Evolutionary conservation across 2,113 vertebrate species (phyloP), one percentile per base, ranked within the genome.

Genomic region (Corynorhinus townsendii): DNA sequence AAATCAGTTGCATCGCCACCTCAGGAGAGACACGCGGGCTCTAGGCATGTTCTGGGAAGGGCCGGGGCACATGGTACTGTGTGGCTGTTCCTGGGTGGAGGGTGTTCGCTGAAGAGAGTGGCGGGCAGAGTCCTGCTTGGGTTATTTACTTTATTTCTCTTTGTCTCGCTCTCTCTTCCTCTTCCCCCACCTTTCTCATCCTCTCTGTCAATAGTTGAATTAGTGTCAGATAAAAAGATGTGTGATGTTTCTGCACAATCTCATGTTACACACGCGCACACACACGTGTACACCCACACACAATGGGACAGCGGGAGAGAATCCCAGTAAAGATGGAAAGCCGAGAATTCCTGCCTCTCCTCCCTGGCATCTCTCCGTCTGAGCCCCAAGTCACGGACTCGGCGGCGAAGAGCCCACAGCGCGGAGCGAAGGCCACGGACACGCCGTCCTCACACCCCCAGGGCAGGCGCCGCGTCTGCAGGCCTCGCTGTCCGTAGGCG

Each of bases 401-500:
- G 9, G 1, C 22, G 62, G 24, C 56, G 79, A 69, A n/a, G 52
- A 7, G 17, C 14, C 62, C 52, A 9, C 1, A 56, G 68, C 35
- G 6, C 2, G 3, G 86, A 3, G 16, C 1, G 4, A 4, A 85
- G 28, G 35, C 10, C 24, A 20, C 3, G 33, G 52, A 4, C 11
- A 11, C 5, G 0, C 17, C 19, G 28, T 12, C 40, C 26, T 68
- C 26, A 5, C 12, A 17, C 4, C 20, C 59, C 47, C 11, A 0
- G 5, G 0, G 4, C 8, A 11, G 38, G 64, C 26, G 9, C 62
- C 1, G 14, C 1, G 35, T 49, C n/a, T 11, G 7, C 4, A 11
- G 59, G 62, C 28, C 10, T 15, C 17, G 16, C 15, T 52, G 68
- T 79, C 59, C 26, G 1, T 19, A 47, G 43, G 86, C 5, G 11